A percentile compares a stretch with the other conserved stretches of the same genome.
Conservation (phyloP, 2,888 invertebrate species). For the Drosophila stalkeri region DNA sequence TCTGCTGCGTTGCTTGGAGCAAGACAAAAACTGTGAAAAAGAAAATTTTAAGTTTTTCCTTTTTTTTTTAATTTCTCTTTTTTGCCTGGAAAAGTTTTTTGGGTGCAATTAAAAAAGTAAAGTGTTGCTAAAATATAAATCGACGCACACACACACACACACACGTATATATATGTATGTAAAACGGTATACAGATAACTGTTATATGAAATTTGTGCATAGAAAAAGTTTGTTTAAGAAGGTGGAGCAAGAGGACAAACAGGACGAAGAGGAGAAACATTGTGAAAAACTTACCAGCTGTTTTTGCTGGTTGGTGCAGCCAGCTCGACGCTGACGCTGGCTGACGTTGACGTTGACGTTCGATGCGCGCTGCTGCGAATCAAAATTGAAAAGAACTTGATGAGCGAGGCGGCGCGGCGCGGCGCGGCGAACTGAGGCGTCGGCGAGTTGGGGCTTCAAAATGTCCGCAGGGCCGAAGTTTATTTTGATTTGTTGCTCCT, state of each 20-base stretch:
- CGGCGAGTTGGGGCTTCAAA: conserved; percentile 14
- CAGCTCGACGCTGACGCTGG: conserved; percentile 30
- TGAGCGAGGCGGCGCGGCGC: not conserved
- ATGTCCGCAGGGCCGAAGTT: conserved; percentile 33
- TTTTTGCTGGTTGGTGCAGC: conserved; percentile 49
- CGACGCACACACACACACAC: not conserved
- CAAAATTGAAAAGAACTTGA: conserved; percentile 37
- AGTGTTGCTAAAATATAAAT: conserved; percentile 37
- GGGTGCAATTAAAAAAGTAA: conserved; percentile 52
- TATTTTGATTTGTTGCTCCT: conserved; percentile 25
- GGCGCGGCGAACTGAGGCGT: not conserved
- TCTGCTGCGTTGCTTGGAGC: not conserved
- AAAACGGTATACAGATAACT: conserved; percentile 10
- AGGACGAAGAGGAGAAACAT: no score
- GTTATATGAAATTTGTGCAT: conserved; percentile 15
- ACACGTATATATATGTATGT: not conserved
- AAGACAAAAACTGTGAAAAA: not conserved
- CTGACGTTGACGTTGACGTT: conserved; percentile 20
- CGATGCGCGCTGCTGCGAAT: conserved; percentile 30
- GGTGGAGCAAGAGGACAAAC: not conserved
- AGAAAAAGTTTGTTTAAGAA: conserved; percentile 26
- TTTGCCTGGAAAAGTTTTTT: conserved; percentile 32
- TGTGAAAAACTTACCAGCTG: conserved; percentile 54
- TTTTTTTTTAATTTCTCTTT: not conserved
- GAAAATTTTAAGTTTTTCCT: conserved; percentile 15